A percentile compares a stretch with the other conserved stretches of the same genome.
These are phyloP conservation scores for Pachliopta kotzebuea DNA, from an alignment of 2,888 invertebrate species.

Conservation along the genomic window DNA sequence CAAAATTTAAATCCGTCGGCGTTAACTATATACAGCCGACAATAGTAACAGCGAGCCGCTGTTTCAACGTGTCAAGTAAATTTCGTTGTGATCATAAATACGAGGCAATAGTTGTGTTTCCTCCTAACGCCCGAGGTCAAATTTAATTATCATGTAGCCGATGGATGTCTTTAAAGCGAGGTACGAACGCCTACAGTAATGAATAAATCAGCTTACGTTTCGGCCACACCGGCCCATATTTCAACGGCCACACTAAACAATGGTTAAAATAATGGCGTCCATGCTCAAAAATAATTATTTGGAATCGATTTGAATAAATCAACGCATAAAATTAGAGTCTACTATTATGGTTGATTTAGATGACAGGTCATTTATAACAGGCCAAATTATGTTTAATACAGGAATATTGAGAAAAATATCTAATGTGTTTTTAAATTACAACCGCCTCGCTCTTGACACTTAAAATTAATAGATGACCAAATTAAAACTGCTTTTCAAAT, in stretches of 20 bases:
- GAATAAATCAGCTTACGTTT: slow-evolving; percentile 59
- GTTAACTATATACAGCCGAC: slow-evolving; percentile 58
- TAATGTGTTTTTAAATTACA: slow-evolving; percentile 35
- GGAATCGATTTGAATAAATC: slow-evolving; percentile 73
- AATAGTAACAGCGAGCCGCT: slow-evolving; percentile 55
- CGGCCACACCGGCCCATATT: slow-evolving; percentile 49
- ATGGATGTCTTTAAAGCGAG: slow-evolving; percentile 49
- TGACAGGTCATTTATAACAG: slow-evolving; percentile 65
- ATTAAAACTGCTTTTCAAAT: slow-evolving; percentile 11
- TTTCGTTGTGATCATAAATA: slow-evolving; percentile 64
- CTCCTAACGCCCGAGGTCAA: slow-evolving; percentile 64
- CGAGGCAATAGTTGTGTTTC: slow-evolving; percentile 56
- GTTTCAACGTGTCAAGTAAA: slow-evolving; percentile 62
- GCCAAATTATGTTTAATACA: slow-evolving; percentile 53
- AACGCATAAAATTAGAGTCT: slow-evolving; percentile 72
- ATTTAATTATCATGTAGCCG: slow-evolving; percentile 77
- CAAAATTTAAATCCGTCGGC: slow-evolving; percentile 37
- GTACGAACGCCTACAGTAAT: slow-evolving; percentile 61
- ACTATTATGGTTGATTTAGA: slow-evolving; percentile 71
- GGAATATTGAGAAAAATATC: slow-evolving; percentile 37
- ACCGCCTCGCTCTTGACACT: slow-evolving; percentile 22
- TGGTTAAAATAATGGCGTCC: slow-evolving; percentile 70
- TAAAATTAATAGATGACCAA: slow-evolving; percentile 22
- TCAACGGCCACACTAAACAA: slow-evolving; percentile 69
- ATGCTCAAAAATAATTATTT: slow-evolving; percentile 72